Conservation (phyloP, 2,113 vertebrate genomes). For the Pomatostomus ruficeps region DNA sequence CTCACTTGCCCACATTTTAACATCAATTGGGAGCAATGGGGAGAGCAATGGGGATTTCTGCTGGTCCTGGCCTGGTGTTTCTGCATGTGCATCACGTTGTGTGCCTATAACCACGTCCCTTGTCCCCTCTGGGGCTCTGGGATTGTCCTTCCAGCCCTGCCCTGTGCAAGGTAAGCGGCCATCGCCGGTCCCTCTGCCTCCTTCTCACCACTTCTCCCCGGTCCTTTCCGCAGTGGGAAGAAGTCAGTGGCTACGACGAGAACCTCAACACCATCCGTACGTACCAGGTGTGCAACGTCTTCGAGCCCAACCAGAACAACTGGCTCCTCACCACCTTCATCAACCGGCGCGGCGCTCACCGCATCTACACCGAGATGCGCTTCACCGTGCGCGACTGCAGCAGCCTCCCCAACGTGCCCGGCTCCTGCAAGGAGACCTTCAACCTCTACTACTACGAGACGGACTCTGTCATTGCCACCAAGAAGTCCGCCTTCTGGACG, state of each 20-base stretch:
- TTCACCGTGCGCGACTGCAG: conserved; percentile 98
- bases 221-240: conserved; percentile 86
- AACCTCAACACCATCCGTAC: conserved; percentile 99
- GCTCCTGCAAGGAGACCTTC: conserved; percentile 99
- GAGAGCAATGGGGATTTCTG: neutral
- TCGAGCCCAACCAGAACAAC: conserved; percentile 97
- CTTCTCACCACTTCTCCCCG: neutral
- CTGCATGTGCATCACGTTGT: accelerated
- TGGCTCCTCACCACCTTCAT: conserved; percentile 99
- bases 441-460: conserved; percentile 98
- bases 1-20: accelerated
- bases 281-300: conserved; percentile 98
- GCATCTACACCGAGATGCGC: conserved; percentile 96
- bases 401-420: conserved; percentile 95
- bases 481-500: conserved; percentile 94
- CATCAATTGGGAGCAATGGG: neutral
- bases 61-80: neutral
- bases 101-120: neutral
- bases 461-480: conserved; percentile 93
- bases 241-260: conserved; percentile 98
- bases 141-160: neutral
- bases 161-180: accelerated
- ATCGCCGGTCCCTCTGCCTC: neutral
- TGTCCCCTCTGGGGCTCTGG: neutral
- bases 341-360: conserved; percentile 87